phyloP scores from a whole-genome alignment of 2,113 vertebrate species.

The Sardina pilchardus region DNA sequence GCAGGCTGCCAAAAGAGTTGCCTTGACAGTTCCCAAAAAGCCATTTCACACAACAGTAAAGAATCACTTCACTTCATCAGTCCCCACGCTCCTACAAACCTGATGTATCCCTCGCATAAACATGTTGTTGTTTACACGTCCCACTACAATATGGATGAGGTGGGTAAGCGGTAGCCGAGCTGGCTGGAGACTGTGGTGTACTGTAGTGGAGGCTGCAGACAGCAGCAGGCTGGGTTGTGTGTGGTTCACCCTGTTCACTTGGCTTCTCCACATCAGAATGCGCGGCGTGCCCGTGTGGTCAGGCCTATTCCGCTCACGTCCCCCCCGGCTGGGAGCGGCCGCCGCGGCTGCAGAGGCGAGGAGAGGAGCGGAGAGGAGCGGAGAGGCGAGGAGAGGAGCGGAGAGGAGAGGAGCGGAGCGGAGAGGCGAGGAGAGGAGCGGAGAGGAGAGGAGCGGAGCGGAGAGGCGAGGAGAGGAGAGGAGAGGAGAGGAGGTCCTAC shows the following conservation, averaged over 20 bases:
- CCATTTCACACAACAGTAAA: neutral
- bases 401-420: neutral
- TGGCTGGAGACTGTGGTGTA: neutral
- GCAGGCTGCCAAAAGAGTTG: neutral
- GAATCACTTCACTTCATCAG: too few relatives aligned
- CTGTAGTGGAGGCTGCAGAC: neutral
- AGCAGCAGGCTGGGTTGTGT: neutral
- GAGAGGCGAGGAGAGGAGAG: neutral
- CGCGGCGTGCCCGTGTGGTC: neutral
- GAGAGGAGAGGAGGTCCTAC: neutral
- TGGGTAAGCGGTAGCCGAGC: neutral
- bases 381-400: neutral
- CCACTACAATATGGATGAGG: neutral
- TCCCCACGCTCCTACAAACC: neutral
- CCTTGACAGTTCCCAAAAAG: neutral
- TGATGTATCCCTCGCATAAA: neutral
- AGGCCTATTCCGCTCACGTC: constrained; percentile 1
- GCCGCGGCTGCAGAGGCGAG: neutral
- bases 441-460: neutral
- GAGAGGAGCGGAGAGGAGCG: neutral
- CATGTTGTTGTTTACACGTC: neutral
- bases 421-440: too few relatives aligned
- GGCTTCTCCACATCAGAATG: neutral
- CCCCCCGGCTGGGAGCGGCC: neutral
- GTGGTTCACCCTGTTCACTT: too few relatives aligned